Conservation (phyloP, 2,797 vertebrate genomes). For the Cynopterus sphinx region DNA sequence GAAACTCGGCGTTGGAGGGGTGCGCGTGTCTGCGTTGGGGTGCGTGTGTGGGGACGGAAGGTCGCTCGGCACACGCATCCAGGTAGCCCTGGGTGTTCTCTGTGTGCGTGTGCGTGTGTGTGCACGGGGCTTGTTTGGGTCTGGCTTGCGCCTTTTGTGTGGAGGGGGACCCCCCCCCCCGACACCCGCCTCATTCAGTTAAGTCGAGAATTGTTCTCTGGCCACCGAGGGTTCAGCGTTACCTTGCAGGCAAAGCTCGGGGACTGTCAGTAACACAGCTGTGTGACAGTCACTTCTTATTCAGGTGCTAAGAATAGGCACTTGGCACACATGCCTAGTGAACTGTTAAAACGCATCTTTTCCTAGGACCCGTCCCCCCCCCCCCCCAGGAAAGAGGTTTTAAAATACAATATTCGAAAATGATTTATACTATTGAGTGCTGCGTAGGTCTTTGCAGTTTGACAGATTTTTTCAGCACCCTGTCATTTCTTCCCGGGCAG, state of each 20-base stretch:
- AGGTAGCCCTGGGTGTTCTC: slow-evolving; percentile 75
- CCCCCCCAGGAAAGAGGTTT: slow-evolving; percentile 72
- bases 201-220: slow-evolving; percentile 82
- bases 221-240: slow-evolving; percentile 65
- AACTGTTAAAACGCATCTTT: slow-evolving; percentile 84
- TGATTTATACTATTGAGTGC: slow-evolving; percentile 76
- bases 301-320: slow-evolving; percentile 86
- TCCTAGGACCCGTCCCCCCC: slow-evolving; percentile 69
- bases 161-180: slow-evolving; percentile 69
- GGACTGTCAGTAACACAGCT: slow-evolving; percentile 82
- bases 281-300: slow-evolving; percentile 84
- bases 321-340: slow-evolving; percentile 82
- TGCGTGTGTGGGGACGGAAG: background rate
- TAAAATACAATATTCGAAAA: slow-evolving; percentile 77
- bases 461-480: slow-evolving; percentile 76
- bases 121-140: slow-evolving; percentile 74
- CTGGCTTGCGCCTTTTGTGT: slow-evolving; percentile 83
- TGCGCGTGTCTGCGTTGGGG: background rate
- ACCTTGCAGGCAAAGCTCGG: slow-evolving; percentile 81
- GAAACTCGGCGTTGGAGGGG: slow-evolving; percentile 60
- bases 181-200: slow-evolving; percentile 82
- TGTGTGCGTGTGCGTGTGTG: too few species aligned
- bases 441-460: slow-evolving; percentile 75
- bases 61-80: slow-evolving; percentile 41
- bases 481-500: slow-evolving; percentile 61